These are phyloP conservation scores for Alloscopus bannaensis DNA, from an alignment of 2,888 invertebrate species.

Conservation along the genomic window DNA sequence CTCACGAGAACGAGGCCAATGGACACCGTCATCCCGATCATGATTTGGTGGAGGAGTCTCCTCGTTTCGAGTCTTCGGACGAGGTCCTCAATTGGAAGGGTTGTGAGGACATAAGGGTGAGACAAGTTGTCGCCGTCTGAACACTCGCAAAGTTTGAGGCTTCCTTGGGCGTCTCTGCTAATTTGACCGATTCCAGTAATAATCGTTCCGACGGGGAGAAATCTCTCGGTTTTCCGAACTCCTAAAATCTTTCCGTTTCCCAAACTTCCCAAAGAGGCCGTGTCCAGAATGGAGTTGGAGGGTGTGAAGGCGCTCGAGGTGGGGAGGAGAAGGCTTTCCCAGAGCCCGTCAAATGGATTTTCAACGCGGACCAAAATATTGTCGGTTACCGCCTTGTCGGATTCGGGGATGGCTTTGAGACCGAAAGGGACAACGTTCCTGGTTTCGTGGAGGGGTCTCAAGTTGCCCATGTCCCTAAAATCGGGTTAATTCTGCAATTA, in stretches of 20 bases:
- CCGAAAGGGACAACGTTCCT: conserved; percentile 70
- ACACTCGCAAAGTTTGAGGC: conserved; percentile 56
- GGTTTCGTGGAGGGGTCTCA: conserved; percentile 61
- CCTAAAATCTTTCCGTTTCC: conserved; percentile 67
- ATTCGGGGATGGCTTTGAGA: conserved; percentile 20
- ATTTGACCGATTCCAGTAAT: conserved; percentile 70
- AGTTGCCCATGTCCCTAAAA: conserved; percentile 58
- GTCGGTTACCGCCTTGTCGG: conserved; percentile 4
- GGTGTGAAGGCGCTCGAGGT: conserved; percentile 70
- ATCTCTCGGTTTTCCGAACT: conserved; percentile 68
- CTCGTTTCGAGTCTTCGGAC: conserved; percentile 59
- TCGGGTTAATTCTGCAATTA: too few species aligned
- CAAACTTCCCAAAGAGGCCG: conserved; percentile 67
- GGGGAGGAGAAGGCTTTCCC: conserved; percentile 67
- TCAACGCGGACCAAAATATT: conserved; percentile 58
- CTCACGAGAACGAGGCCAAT: conserved; percentile 62
- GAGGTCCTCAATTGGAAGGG: conserved; percentile 67
- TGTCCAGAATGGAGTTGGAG: conserved; percentile 59
- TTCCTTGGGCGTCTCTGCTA: conserved; percentile 47
- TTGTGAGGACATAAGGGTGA: conserved; percentile 67
- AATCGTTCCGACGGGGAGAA: conserved; percentile 69
- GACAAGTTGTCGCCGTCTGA: not conserved
- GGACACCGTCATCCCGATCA: conserved; percentile 44
- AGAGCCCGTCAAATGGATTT: conserved; percentile 67
- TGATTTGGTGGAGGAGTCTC: conserved; percentile 58